These are phyloP conservation scores for Chondrosia reniformis DNA, from an alignment of 37 sponge, comb jelly and placozoan species.

Conservation along the genomic window DNA sequence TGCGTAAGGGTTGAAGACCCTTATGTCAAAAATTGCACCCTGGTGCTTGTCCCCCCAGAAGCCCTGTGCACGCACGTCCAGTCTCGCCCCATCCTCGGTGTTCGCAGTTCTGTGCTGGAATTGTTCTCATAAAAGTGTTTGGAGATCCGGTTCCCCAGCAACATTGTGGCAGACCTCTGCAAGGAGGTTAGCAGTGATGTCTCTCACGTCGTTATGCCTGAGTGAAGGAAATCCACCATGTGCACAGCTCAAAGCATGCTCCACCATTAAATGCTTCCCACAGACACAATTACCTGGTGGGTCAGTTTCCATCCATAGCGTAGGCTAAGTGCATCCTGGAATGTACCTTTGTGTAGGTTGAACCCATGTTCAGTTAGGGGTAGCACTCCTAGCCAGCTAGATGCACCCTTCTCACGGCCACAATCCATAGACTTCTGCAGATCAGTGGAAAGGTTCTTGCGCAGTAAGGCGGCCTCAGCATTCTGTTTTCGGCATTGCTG, in stretches of 20 bases:
- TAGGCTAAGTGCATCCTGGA: constrained; percentile 10
- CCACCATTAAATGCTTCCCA: constrained; percentile 1
- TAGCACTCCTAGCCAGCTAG: constrained; percentile 14
- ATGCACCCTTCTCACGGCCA: constrained; percentile 22
- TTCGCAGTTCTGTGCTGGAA: constrained; percentile 8
- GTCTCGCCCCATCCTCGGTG: constrained; percentile 10
- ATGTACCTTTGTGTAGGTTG: constrained; percentile 10
- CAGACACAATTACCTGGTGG: constrained; percentile 24
- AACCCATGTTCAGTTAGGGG: background rate
- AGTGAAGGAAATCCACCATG: constrained; percentile 16
- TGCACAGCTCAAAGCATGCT: constrained; percentile 29
- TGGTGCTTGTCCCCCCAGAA: constrained; percentile 8
- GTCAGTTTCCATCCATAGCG: constrained; percentile 20
- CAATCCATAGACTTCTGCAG: background rate
- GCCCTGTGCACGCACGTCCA: background rate
- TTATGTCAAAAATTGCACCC: constrained; percentile 23
- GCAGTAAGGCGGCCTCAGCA: too few species aligned
- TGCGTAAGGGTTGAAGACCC: constrained; percentile 18
- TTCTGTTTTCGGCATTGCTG: too few species aligned
- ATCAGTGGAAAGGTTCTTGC: background rate
- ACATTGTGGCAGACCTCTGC: constrained; percentile 12
- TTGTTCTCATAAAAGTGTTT: background rate
- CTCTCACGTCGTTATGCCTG: constrained; percentile 30
- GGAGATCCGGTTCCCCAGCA: background rate
- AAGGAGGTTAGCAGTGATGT: background rate